A percentile compares a stretch with the other conserved stretches of the same genome.
These are phyloP conservation scores for Semaprochilodus insignis DNA, from an alignment of 2,797 vertebrate genomes.

Conservation along the genomic window DNA sequence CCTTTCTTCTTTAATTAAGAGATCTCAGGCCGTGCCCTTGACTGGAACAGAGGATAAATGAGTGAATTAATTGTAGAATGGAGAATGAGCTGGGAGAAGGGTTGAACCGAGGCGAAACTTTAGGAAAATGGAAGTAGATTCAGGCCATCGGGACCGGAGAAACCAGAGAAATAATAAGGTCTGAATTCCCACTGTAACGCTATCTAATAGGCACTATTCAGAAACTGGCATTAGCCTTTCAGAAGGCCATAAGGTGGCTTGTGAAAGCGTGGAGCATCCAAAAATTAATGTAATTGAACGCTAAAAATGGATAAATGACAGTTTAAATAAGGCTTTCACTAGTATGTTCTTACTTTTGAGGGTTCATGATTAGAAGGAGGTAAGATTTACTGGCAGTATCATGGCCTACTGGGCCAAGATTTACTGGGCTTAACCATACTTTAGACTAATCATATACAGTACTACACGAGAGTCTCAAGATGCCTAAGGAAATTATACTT, in stretches of 20 bases:
- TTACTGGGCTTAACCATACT: neutral
- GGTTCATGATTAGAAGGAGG: neutral
- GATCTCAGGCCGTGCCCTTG: slow-evolving; percentile 72
- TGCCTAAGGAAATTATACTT: neutral
- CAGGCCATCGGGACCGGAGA: slow-evolving; percentile 13
- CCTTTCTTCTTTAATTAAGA: slow-evolving; percentile 70
- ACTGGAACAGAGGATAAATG: slow-evolving; percentile 67
- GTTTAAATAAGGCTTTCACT: slow-evolving; percentile 18
- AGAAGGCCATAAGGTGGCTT: slow-evolving; percentile 6
- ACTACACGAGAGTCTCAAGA: neutral
- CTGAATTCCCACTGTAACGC: slow-evolving; percentile 31
- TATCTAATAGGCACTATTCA: slow-evolving; percentile 35
- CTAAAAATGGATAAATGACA: slow-evolving; percentile 32
- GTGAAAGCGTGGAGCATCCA: slow-evolving; percentile 15
- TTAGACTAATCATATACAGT: neutral
- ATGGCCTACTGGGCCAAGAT: neutral
- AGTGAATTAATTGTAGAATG: slow-evolving; percentile 67
- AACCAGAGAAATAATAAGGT: slow-evolving; percentile 39
- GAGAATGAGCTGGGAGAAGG: slow-evolving; percentile 54
- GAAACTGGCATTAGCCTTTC: slow-evolving; percentile 2
- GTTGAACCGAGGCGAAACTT: slow-evolving; percentile 49
- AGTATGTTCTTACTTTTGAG: neutral
- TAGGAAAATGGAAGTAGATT: slow-evolving; percentile 25
- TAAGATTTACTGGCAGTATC: neutral
- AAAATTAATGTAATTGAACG: slow-evolving; percentile 25